Percentiles rank a stretch among this genome's conserved stretches.
phyloP scores from a whole-genome alignment of 2,113 vertebrate genomes.

The Isurus oxyrinchus region DNA sequence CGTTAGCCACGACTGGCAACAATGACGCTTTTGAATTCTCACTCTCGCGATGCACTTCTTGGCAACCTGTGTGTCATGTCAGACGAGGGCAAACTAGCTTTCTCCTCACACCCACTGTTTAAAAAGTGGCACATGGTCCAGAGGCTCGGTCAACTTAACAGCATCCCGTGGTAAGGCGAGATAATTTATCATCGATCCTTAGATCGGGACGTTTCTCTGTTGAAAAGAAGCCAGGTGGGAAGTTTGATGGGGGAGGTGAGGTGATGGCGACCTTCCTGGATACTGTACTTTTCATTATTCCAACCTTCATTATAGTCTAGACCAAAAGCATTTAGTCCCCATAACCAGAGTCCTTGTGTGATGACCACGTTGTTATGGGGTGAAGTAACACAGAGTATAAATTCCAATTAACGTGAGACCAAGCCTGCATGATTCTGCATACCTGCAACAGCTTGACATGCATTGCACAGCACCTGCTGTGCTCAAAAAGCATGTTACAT shows the following conservation, averaged over 20 bases:
- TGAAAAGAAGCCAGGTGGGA: not conserved
- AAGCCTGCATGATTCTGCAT: conserved; percentile 38
- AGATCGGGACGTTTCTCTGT: not conserved
- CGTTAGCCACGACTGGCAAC: not conserved
- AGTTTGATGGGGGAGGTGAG: not conserved
- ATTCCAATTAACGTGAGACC: not conserved
- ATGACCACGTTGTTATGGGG: too few relatives aligned
- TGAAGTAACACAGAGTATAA: not conserved
- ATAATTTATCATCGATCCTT: not conserved
- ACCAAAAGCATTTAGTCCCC: not conserved
- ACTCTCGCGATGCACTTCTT: not conserved
- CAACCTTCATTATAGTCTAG: not conserved
- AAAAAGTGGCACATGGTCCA: not conserved
- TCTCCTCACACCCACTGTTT: not conserved
- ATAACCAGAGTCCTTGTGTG: too few relatives aligned
- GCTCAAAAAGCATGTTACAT: not conserved
- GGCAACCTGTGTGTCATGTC: not conserved
- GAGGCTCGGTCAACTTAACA: not conserved
- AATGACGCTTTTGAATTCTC: not conserved
- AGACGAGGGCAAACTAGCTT: too few relatives aligned
- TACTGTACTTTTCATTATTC: not conserved
- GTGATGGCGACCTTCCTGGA: not conserved
- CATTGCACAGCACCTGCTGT: too few relatives aligned
- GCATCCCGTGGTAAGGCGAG: not conserved
- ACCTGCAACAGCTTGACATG: not conserved